Evolutionary conservation across 2,113 vertebrate genomes (phyloP).

Genomic region (Cryptomyrus ogoouensis): DNA sequence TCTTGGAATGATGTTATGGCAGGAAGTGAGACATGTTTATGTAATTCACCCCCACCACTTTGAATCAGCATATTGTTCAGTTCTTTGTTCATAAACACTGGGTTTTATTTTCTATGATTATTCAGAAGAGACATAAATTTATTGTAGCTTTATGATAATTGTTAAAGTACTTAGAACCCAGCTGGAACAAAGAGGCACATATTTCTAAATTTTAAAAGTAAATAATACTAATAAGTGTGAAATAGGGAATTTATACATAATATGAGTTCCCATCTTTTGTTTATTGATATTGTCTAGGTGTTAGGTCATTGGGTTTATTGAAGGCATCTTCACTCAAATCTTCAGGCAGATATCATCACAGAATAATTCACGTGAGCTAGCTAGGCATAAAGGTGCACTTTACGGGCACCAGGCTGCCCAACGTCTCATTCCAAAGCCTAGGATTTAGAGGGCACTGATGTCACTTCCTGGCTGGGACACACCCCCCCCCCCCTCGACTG

Average conservation of each 20-base stretch:
- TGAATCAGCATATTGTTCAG: not conserved
- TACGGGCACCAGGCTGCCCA: not conserved
- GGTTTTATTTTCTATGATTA: not conserved
- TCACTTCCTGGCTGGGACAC: not conserved
- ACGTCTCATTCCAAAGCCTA: not conserved
- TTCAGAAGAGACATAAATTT: not conserved
- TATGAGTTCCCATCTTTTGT: not conserved
- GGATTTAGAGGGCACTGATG: not conserved
- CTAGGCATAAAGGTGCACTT: not conserved
- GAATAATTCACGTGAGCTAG: not conserved
- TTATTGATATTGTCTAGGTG: not conserved
- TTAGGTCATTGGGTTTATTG: not conserved
- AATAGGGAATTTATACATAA: not conserved
- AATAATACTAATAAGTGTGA: not conserved
- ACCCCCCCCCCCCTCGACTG: not conserved
- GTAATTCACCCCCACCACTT: not conserved
- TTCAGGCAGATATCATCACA: not conserved
- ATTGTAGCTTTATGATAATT: not conserved
- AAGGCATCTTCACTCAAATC: not conserved
- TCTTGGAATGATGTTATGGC: conserved; percentile 31
- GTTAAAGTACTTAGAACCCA: not conserved
- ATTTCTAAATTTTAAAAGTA: not conserved
- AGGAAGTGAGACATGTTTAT: conserved; percentile 20
- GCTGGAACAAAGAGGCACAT: not conserved
- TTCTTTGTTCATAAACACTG: not conserved